A percentile compares a stretch with the other conserved stretches of the same genome.
These are phyloP conservation scores for Cavia porcellus DNA, from an alignment of 2,113 vertebrate genomes.

Conservation along the genomic window DNA sequence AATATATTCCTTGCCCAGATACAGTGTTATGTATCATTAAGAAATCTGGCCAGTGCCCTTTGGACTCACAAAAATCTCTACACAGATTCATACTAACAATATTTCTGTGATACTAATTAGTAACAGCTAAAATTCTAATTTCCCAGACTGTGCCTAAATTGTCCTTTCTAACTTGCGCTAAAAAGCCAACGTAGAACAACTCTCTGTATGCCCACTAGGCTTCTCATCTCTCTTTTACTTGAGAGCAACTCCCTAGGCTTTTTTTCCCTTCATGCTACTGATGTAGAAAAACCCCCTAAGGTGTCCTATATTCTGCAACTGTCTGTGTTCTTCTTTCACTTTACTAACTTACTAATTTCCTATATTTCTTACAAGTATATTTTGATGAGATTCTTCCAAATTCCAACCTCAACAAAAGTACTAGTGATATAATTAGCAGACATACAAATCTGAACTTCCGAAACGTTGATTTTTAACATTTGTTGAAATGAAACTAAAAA, in stretches of 20 bases:
- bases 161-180: background rate
- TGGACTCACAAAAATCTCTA: background rate
- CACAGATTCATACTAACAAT: background rate
- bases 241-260: background rate
- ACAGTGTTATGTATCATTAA: constrained; percentile 26
- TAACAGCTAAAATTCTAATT: constrained; percentile 6
- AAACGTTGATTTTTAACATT: constrained; percentile 26
- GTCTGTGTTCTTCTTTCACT: background rate
- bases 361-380: constrained; percentile 19
- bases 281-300: background rate
- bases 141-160: background rate
- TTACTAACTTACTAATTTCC: background rate
- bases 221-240: background rate
- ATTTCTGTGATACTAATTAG: background rate
- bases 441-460: background rate
- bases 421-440: background rate
- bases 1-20: background rate
- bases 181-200: background rate
- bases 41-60: background rate
- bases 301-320: background rate
- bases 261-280: background rate
- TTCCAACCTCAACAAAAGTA: constrained; percentile 39
- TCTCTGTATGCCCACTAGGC: background rate
- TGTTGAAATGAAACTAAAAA: constrained; percentile 65
- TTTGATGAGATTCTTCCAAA: constrained; percentile 19